Conservation (phyloP, 2,888 invertebrate species). For the Sarcophaga carnaria region DNA sequence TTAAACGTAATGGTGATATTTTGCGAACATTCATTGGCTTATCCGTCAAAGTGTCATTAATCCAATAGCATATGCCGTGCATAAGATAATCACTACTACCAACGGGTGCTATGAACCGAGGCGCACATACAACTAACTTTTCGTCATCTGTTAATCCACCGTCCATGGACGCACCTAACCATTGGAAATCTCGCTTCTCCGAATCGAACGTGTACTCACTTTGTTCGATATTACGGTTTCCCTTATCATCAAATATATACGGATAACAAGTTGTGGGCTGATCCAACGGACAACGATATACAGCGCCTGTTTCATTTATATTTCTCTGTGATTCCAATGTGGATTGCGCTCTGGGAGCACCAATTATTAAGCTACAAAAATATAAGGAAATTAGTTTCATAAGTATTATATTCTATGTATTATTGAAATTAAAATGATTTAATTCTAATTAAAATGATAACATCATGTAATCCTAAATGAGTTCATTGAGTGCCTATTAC, state of each 20-base stretch:
- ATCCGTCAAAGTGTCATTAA: slow-evolving; percentile 77
- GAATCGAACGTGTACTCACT: slow-evolving; percentile 78
- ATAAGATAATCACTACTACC: slow-evolving; percentile 77
- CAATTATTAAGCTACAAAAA: slow-evolving; percentile 82
- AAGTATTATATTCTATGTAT: no score
- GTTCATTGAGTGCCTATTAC: no score
- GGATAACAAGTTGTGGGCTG: slow-evolving; percentile 77
- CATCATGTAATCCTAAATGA: no score
- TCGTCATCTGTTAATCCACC: slow-evolving; percentile 81
- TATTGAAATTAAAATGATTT: no score
- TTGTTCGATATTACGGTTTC: slow-evolving; percentile 76
- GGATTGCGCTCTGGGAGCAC: slow-evolving; percentile 84
- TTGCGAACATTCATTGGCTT: slow-evolving; percentile 75
- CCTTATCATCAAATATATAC: slow-evolving; percentile 80
- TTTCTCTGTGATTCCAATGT: slow-evolving; percentile 78
- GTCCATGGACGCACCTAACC: slow-evolving; percentile 83
- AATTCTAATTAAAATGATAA: no score
- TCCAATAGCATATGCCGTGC: slow-evolving; percentile 82
- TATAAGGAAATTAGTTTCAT: not conserved
- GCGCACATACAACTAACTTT: slow-evolving; percentile 82
- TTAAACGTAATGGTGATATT: slow-evolving; percentile 80
- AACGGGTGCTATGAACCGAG: slow-evolving; percentile 77
- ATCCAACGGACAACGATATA: slow-evolving; percentile 82
- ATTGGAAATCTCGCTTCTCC: slow-evolving; percentile 81
- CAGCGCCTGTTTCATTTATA: slow-evolving; percentile 83